These are phyloP conservation scores for Caenorhabditis virilis DNA, from an alignment of 2,888 invertebrate genomes.

Conservation along the genomic window DNA sequence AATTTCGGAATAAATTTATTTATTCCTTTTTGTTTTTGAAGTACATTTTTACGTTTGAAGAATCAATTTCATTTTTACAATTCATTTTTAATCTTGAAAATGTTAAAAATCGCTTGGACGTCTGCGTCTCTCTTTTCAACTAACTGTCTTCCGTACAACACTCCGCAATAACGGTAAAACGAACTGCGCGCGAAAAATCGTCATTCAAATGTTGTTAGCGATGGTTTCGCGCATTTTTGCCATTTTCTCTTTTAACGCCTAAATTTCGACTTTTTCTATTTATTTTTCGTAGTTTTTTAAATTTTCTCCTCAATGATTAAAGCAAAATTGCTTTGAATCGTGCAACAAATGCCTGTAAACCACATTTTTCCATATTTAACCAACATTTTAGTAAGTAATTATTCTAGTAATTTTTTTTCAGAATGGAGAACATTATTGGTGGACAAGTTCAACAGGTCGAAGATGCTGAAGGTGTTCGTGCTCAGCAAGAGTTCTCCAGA, in stretches of 20 bases:
- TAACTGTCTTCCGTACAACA: conserved; percentile 11
- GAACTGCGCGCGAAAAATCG: conserved; percentile 16
- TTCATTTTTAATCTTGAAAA: not conserved
- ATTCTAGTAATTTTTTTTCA: conserved; percentile 6
- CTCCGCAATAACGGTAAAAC: conserved; percentile 15
- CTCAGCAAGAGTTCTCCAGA: conserved; percentile 93
- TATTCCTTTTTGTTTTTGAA: not conserved
- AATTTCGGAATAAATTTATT: too few species aligned
- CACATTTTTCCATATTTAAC: conserved; percentile 6
- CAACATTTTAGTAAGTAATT: conserved; percentile 1
- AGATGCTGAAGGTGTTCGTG: conserved; percentile 89
- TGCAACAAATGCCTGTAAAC: too few species aligned
- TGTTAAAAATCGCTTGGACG: too few species aligned
- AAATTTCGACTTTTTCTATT: too few species aligned
- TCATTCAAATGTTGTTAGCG: conserved; percentile 12
- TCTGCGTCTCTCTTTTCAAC: not conserved
- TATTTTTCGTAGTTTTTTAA: too few species aligned
- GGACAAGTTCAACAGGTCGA: conserved; percentile 70
- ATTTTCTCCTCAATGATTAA: too few species aligned
- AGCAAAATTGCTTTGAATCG: too few species aligned
- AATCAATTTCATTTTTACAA: not conserved
- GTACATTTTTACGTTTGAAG: not conserved
- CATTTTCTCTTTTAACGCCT: too few species aligned
- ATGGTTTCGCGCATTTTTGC: too few species aligned
- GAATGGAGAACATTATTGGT: conserved; percentile 39